A percentile compares a stretch with the other conserved stretches of the same genome.
Evolutionary conservation across 2,888 invertebrate genomes (phyloP).

Genomic region (Salticus scenicus): DNA sequence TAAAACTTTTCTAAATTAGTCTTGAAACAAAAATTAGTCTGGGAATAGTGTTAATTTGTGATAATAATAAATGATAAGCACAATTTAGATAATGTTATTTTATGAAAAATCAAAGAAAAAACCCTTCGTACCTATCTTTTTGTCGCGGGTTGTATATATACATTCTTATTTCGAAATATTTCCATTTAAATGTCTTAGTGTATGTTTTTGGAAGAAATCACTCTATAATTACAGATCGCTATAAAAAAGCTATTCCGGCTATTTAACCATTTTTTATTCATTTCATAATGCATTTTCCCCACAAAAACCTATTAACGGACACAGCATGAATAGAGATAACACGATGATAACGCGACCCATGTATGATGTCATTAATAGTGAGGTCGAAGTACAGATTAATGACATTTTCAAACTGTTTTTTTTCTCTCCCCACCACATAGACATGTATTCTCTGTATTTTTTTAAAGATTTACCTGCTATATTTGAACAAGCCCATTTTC

Average conservation of each 20-base stretch:
- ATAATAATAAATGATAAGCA: too few species aligned
- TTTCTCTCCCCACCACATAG: slow-evolving; percentile 33
- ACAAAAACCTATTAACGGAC: slow-evolving; percentile 57
- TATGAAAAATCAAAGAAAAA: too few species aligned
- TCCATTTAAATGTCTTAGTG: too few species aligned
- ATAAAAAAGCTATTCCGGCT: slow-evolving; percentile 10
- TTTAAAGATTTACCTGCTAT: slow-evolving; percentile 18
- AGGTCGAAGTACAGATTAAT: slow-evolving; percentile 57
- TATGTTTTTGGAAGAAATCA: too few species aligned
- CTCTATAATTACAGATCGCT: too few species aligned
- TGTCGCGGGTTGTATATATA: too few species aligned
- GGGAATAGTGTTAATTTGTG: too few species aligned
- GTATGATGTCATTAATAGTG: slow-evolving; percentile 59
- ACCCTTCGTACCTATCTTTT: too few species aligned
- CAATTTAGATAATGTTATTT: too few species aligned
- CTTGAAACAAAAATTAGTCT: too few species aligned
- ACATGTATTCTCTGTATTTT: background rate
- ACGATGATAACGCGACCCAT: slow-evolving; percentile 42
- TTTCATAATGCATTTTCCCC: slow-evolving; percentile 21
- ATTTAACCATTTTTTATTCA: slow-evolving; percentile 54
- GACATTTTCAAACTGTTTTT: slow-evolving; percentile 40
- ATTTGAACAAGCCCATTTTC: background rate
- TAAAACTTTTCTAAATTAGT: too few species aligned
- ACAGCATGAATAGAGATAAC: slow-evolving; percentile 60
- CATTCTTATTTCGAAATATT: too few species aligned